Base-by-base conservation (phyloP, 2,797 vertebrate species). In the Esox masquinongy region DNA sequence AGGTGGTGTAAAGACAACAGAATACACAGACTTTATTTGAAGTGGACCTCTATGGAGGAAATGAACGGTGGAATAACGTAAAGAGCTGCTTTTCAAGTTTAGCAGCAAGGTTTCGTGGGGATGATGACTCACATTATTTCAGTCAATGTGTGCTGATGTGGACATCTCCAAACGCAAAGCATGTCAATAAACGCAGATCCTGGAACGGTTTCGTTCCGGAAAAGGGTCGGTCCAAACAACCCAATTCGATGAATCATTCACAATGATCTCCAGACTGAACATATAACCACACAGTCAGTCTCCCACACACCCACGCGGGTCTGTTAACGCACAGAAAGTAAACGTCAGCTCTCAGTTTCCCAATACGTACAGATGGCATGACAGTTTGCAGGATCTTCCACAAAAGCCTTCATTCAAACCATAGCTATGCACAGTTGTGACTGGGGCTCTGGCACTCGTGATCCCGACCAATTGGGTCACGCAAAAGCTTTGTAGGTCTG, bases 401-500 rank as follows among this genome's bases (percentile, higher is more conserved):
- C 61, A 78, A 77, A 61, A 68, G 47, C 50, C 79, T 73, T 70
- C 31, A 67, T 31, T 17, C 6, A 68, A 34, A 72, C 68, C 22
- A 68, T 49, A 39, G 34, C 66, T 53, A 29, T 43, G 68, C 15
- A 31, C 16, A 19, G 64, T 36, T 2, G 69, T 53, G 73, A 66
- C 24, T 31, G 75, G 51, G 47, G 22, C 22, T 61, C 56, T 61
- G 19, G 29, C 4, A 29, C 15, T 26, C 24, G 47, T 31, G 69
- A 50, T n/a, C 6, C 16, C 71, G 80, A 5, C 16, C 68, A 82
- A 82, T 75, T 86, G 81, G 79, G 79, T 87, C 80, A 53, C 68
- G 82, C 39, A 77, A 84, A 79, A 88, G 79, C 84, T 85, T 77
- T 82, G 80, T 72, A 66, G 4, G 34, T 50, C 19, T 68, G 56